A percentile compares a stretch with the other conserved stretches of the same genome.
These are phyloP conservation scores for Luffia ferchaultella DNA, from an alignment of 2,888 invertebrate species.

Conservation along the genomic window DNA sequence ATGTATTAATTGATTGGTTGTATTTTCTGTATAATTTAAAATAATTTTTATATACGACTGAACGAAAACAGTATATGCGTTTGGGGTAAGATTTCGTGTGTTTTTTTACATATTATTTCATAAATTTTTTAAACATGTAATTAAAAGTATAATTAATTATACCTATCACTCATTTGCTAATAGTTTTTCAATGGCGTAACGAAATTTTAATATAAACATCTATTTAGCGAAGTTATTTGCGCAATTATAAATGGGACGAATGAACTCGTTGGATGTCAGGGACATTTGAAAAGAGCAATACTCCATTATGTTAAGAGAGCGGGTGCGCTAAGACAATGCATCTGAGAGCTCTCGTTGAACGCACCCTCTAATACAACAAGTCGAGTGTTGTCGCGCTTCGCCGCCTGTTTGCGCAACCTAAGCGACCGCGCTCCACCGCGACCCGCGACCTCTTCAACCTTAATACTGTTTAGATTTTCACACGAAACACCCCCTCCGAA, in stretches of 20 bases:
- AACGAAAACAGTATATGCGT: no score
- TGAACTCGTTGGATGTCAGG: conserved; percentile 1
- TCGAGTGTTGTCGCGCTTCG: conserved; percentile 1
- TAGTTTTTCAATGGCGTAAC: no score
- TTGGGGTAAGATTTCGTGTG: no score
- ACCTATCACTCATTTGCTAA: no score
- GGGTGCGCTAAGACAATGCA: conserved; percentile 13
- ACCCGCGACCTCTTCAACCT: conserved; percentile 8
- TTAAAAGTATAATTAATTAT: no score
- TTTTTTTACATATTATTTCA: no score
- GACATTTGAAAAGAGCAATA: conserved; percentile 8
- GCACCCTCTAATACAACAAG: background rate
- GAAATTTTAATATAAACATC: background rate
- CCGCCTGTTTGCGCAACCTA: conserved; percentile 10
- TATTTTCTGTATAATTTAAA: no score
- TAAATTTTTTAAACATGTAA: no score
- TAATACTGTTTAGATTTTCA: conserved; percentile 10
- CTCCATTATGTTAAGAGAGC: conserved; percentile 12
- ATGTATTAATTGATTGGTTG: no score
- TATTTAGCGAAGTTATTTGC: background rate
- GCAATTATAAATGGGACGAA: background rate
- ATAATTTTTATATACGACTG: no score
- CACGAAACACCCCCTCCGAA: background rate
- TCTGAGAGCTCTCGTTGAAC: background rate
- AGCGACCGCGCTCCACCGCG: conserved; percentile 9